Evolutionary conservation across 2,888 invertebrate species (phyloP).

Genomic region (Agriopis aurantiaria): DNA sequence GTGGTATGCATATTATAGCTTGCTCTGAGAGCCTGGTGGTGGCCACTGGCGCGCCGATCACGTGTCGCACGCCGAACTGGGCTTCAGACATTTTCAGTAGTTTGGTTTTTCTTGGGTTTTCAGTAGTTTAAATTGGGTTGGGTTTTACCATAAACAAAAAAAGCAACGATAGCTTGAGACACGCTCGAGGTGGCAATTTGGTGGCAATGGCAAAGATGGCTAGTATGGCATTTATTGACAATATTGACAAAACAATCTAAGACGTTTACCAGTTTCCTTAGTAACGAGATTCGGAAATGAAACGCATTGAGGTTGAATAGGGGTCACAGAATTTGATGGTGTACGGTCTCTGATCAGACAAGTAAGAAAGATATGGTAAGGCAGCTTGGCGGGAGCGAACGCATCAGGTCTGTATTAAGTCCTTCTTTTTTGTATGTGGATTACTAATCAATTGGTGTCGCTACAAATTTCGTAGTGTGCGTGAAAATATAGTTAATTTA

Average conservation of each 20-base stretch:
- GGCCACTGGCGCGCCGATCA: constrained; percentile 77
- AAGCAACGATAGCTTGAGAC: not conserved
- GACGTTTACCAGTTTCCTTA: constrained; percentile 20
- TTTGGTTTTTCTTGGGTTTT: too few relatives aligned
- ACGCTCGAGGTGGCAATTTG: not conserved
- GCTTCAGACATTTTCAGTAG: constrained; percentile 68
- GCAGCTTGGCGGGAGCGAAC: too few relatives aligned
- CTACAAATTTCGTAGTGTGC: too few relatives aligned
- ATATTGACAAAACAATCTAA: constrained; percentile 28
- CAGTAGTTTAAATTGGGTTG: not conserved
- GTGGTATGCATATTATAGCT: constrained; percentile 79
- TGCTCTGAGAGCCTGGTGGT: constrained; percentile 77
- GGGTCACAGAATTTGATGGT: not conserved
- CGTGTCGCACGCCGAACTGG: constrained; percentile 73
- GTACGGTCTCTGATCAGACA: not conserved
- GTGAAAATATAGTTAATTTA: too few relatives aligned
- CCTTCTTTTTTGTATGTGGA: too few relatives aligned
- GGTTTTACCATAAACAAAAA: not conserved
- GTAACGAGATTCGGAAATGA: constrained; percentile 16
- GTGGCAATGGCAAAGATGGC: too few relatives aligned
- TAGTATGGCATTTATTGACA: not conserved
- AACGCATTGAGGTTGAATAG: constrained; percentile 15
- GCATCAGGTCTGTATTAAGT: too few relatives aligned
- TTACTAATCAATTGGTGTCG: too few relatives aligned
- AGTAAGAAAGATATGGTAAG: too few relatives aligned